Percentiles rank a stretch among this genome's conserved stretches.
Conservation (phyloP, 2,113 vertebrate genomes). For the Callipepla squamata region DNA sequence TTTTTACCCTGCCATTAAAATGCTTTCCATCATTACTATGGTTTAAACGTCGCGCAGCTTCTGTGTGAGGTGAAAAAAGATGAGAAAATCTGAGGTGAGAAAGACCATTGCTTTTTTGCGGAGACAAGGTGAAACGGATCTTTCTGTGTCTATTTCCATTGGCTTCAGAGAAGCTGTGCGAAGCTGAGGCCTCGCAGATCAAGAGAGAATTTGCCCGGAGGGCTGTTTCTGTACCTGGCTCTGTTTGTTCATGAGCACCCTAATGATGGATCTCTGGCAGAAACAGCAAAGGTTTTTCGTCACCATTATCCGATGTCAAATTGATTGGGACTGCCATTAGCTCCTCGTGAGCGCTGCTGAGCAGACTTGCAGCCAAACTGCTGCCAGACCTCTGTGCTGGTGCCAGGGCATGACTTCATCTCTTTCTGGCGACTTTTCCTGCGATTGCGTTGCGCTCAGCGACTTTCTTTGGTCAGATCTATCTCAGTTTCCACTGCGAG, state of each 20-base stretch:
- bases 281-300: neutral
- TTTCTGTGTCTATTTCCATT: neutral
- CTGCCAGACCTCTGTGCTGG: too few species aligned
- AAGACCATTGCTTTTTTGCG: neutral
- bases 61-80: neutral
- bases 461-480: neutral
- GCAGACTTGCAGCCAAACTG: neutral
- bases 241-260: neutral
- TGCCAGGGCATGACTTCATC: neutral
- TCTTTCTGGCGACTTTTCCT: neutral
- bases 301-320: neutral
- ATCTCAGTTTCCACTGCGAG: neutral
- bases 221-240: conserved; percentile 23
- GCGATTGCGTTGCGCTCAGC: neutral
- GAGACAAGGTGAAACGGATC: neutral
- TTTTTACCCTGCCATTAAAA: conserved; percentile 16
- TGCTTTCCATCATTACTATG: neutral
- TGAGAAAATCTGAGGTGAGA: neutral
- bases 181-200: neutral
- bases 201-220: conserved; percentile 30
- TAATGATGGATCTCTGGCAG: conserved; percentile 44
- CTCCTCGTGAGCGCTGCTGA: conserved; percentile 4
- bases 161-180: neutral
- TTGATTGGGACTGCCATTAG: conserved; percentile 30
- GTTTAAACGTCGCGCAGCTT: neutral